These are phyloP conservation scores for Athene noctua DNA, from an alignment of 2,113 vertebrate genomes.

Conservation along the genomic window DNA sequence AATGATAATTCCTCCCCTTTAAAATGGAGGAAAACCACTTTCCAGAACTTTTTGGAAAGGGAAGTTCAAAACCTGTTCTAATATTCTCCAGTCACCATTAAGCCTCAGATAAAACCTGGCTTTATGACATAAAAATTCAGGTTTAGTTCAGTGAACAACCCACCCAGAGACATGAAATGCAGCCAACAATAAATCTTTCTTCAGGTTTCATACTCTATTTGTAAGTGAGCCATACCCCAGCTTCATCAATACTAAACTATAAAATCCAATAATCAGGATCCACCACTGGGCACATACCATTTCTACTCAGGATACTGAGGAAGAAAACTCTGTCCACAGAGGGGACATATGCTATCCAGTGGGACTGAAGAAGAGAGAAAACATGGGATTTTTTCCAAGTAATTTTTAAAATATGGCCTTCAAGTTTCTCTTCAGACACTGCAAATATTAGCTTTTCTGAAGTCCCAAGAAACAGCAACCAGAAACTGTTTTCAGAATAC, in stretches of 20 bases:
- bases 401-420: background rate
- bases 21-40: background rate
- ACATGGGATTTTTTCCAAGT: rapidly evolving
- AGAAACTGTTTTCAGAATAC: background rate
- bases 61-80: background rate
- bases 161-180: background rate
- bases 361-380: background rate
- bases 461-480: background rate
- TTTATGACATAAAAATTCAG: background rate
- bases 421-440: background rate
- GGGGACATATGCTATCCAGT: background rate
- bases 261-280: background rate
- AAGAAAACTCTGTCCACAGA: background rate
- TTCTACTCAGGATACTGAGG: background rate
- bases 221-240: background rate
- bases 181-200: background rate
- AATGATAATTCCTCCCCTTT: too few species aligned
- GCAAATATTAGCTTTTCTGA: background rate
- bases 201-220: background rate
- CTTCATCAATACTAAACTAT: background rate
- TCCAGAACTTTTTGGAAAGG: background rate
- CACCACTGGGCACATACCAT: background rate
- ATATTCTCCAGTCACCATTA: background rate
- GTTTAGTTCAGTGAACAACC: background rate
- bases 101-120: background rate